These are phyloP conservation scores for Epinotia nisella DNA, from an alignment of 2,888 invertebrate genomes.

Conservation along the genomic window DNA sequence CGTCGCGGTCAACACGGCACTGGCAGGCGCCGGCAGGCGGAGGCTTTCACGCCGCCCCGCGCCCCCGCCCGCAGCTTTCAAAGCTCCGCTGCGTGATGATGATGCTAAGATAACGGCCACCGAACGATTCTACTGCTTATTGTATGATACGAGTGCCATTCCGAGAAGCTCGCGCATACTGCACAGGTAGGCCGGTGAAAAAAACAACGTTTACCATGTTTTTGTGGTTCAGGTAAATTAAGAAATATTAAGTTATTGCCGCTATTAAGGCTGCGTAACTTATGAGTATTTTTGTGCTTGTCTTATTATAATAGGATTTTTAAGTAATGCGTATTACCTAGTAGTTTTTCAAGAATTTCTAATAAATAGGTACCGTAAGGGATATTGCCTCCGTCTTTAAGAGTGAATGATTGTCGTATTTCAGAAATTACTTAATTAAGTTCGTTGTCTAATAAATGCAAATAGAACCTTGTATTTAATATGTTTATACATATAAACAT, in stretches of 20 bases:
- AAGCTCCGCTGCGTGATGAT: conserved; percentile 81
- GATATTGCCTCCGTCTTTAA: too few species aligned
- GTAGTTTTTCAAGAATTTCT: neutral
- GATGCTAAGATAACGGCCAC: conserved; percentile 81
- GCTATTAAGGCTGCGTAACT: conserved; percentile 26
- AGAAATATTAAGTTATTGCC: conserved; percentile 39
- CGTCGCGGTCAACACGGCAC: conserved; percentile 77
- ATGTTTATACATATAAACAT: too few species aligned
- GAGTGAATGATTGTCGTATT: too few species aligned
- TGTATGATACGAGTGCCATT: conserved; percentile 74
- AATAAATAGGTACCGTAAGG: neutral
- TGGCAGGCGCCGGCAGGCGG: conserved; percentile 80
- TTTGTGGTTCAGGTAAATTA: conserved; percentile 38
- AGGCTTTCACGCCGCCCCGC: conserved; percentile 73
- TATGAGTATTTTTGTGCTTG: conserved; percentile 4
- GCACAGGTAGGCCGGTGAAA: conserved; percentile 55
- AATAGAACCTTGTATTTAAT: too few species aligned
- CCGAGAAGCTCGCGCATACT: conserved; percentile 59
- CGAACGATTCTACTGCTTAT: conserved; percentile 81
- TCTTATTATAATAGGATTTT: conserved; percentile 4
- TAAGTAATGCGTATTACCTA: neutral
- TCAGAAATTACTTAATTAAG: too few species aligned
- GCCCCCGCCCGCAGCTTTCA: conserved; percentile 75
- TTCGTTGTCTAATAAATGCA: too few species aligned
- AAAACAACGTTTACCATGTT: conserved; percentile 34